Evolutionary conservation across 2,113 vertebrate genomes (phyloP), one percentile per base, ranked within the genome.

Genomic region (Poecilia latipinna): DNA sequence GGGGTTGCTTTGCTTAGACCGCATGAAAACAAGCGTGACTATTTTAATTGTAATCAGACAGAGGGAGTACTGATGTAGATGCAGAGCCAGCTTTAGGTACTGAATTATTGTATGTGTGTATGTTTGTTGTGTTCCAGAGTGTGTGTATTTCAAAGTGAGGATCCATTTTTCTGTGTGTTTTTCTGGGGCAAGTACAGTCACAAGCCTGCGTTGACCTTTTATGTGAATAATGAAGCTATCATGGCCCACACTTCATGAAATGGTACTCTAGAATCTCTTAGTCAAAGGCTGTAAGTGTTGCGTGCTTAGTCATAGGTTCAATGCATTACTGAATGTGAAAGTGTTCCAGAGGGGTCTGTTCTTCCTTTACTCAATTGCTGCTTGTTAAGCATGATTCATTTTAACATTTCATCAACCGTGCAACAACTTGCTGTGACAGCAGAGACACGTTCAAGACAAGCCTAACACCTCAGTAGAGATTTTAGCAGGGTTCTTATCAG

Each of bases 41-140:
- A 86, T 90, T 89, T 92, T 89, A 90, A 93, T 90, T 92, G 83
- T 90, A 92, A 92, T 93, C 92, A 88, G 89, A 74, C n/a, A 67
- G 78, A 48, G 70, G 69, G 84, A 19, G 75, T 86, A 86, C 85
- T 77, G 67, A 72, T 82, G 68, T 72, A 78, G 65, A 76, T 67
- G 68, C 76, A 51, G 78, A 87, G 80, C 78, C n/a, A 87, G 78
- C 80, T 72, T 57, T 33, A 74, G 70, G 48, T 74, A 64, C 35
- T 22, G 61, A 77, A 70, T 78, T 35, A 2, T 4, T 65, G 17
- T 70, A 68, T 74, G 71, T 63, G 72, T 82, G 62, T 69, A 17
- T 66, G 42, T 63, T 17, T 19, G 61, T 63, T 8, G 51, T n/a
- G 51, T 57, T n/a, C 51, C 70, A 44, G 62, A 35, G 72, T 72